Base-by-base conservation (phyloP, 2,888 invertebrate genomes). In the Rhamnusium bicolor region DNA sequence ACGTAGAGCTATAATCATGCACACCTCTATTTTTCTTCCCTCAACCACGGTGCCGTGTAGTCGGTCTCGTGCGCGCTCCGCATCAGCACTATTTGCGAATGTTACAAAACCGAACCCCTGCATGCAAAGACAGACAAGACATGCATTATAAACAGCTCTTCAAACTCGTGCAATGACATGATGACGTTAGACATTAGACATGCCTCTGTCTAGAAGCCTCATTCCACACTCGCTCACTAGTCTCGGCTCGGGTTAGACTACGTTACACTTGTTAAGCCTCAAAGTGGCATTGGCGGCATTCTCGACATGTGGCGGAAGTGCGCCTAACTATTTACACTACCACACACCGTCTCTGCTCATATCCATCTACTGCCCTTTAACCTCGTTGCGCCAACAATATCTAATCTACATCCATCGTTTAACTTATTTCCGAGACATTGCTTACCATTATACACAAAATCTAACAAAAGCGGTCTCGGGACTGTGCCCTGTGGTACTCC, bases 91-190 rank as follows among this genome's bases (percentile, higher is more conserved):
- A 95, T 97, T 98, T 95, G 98, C 98, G 97, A 99, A 99, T 94
- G 99, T 99, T 95, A 99, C 99, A 96, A 99, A 99, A 95, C 99
- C 99, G 95, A 99, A 99, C 94, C 99, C 99, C 99, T 99, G 96
- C 95, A 96, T 96, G 96, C 95, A 95, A 90, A 89, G 95, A 96
- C 95, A 95, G 94, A 95, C 94, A 95, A 94, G 94, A 94, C 95
- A 95, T 95, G 95, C 95, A 95, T 94, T 94, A 94, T 94, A 91
- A 89, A 93, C 92, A 92, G 92, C 92, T 92, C 92, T 92, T 92
- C 92, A 92, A 92, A 92, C 87, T 92, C 92, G 92, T 93, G 93
- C 92, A 92, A 92, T 92, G 92, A 87, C 87, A 87, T 87, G 87
- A 87, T 88, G 92, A 92, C 88, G 88, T 88, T 88, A 88, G 88